These are phyloP conservation scores for Calliphora vicina DNA, from an alignment of 1,140 invertebrate species.

Conservation along the genomic window DNA sequence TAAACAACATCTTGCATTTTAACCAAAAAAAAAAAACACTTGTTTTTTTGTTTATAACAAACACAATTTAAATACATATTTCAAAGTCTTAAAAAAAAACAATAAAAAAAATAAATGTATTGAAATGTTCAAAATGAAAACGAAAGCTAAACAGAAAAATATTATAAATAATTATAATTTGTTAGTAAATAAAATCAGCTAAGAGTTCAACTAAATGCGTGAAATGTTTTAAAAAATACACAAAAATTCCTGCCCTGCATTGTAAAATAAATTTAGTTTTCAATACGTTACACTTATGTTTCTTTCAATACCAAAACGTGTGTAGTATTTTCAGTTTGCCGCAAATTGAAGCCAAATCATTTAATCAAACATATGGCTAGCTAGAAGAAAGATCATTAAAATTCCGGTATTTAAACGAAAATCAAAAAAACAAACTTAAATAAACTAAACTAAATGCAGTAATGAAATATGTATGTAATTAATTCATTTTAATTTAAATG, in stretches of 20 bases:
- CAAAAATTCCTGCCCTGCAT: neutral
- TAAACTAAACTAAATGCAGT: neutral
- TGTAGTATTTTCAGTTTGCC: too few relatives aligned
- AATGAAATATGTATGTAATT: too few relatives aligned
- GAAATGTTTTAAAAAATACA: too few relatives aligned
- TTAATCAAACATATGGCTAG: neutral
- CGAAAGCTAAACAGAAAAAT: neutral
- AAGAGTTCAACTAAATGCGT: too few relatives aligned
- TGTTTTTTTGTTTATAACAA: too few relatives aligned
- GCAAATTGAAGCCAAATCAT: neutral
- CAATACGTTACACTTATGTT: too few relatives aligned
- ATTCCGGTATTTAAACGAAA: neutral
- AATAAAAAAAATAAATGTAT: neutral
- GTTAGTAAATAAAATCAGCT: too few relatives aligned
- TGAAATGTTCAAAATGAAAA: neutral
- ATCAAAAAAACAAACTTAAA: too few relatives aligned
- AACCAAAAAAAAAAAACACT: too few relatives aligned
- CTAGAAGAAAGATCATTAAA: neutral
- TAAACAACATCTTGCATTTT: too few relatives aligned
- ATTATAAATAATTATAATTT: neutral
- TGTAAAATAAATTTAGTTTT: neutral
- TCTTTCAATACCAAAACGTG: too few relatives aligned
- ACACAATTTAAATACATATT: too few relatives aligned
- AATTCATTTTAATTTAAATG: neutral
- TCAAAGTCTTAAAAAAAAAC: neutral